Base-by-base conservation (phyloP, 2,797 vertebrate genomes). In the Phrynocephalus vlangalii region DNA sequence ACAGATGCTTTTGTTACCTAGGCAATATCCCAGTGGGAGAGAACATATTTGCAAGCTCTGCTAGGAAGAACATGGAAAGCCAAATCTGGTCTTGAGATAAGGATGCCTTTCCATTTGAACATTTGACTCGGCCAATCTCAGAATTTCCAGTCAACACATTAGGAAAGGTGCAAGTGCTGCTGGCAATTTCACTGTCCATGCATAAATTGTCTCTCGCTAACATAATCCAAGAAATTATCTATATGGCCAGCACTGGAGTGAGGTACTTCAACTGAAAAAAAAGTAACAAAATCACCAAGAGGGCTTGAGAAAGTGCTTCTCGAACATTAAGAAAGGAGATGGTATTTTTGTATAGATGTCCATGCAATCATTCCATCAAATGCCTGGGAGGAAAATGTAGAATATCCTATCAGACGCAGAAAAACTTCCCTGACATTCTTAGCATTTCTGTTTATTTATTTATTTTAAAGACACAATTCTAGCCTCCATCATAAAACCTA, bases 1-100 rank as follows among this genome's bases (percentile, higher is more conserved):
- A 78, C 28, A 77, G 67, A 76, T 80, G 80, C 71, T 81, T 81
- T 70, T 81, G 79, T 83, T 88, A 66, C 70, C 88, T 86, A 86
- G 81, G 79, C 72, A 75, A 75, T 79, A 82, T 63, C 72, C 85
- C 84, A 84, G 77, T 66, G 44, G 50, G 75, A 52, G 15, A 2
- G 66, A 77, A 38, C 5, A 6, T 71, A 82, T 72, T 24, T 56
- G 18, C 18, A 30, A 80, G 67, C 30, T 30, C 63, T 75, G 63
- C 71, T 44, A 52, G 30, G 56, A 44, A 75, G 71, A 63, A 67
- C 67, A 24, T 68, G 71, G 87, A 76, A 48, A 85, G 77, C n/a
- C n/a, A 52, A 80, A 15, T 44, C 71, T 70, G 26, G 44, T 13
- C 60, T 72, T 30, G 24, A 52, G 75, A 73, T 67, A 50, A 70